Evolutionary conservation across 2,113 vertebrate genomes (phyloP).

Genomic region (Mobula hypostoma): DNA sequence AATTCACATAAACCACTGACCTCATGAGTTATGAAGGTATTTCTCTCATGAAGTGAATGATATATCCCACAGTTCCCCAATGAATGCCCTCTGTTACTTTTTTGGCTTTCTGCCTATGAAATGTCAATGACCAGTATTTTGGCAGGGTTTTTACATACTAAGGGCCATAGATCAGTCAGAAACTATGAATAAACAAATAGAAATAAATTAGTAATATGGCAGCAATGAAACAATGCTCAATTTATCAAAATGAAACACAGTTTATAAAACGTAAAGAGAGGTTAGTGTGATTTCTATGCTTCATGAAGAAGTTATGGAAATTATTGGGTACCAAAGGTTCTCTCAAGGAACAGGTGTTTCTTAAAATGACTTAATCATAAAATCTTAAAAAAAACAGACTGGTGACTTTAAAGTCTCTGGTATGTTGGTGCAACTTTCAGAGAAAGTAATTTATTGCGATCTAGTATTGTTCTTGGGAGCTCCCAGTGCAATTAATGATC

Average conservation of each 20-base stretch:
- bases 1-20: not conserved
- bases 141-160: constrained; percentile 4
- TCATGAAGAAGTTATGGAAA: not conserved
- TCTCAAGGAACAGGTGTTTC: not conserved
- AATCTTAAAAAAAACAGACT: not conserved
- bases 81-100: constrained; percentile 29
- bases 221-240: constrained; percentile 17
- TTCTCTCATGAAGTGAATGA: constrained; percentile 12
- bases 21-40: not conserved
- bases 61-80: not conserved
- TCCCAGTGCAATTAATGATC: not conserved
- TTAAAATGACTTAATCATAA: not conserved
- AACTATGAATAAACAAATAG: constrained; percentile 24
- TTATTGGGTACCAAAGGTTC: not conserved
- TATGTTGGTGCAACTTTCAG: too few species aligned
- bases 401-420: not conserved
- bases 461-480: not conserved
- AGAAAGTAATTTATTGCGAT: not conserved
- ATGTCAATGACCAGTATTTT: constrained; percentile 11
- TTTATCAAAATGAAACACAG: not conserved
- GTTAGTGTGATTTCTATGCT: not conserved
- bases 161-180: constrained; percentile 23
- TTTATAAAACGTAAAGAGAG: not conserved
- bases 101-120: not conserved
- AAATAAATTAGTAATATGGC: constrained; percentile 23